Evolutionary conservation across 1,140 invertebrate genomes (phyloP).

Genomic region (Drosophila lacertosa): DNA sequence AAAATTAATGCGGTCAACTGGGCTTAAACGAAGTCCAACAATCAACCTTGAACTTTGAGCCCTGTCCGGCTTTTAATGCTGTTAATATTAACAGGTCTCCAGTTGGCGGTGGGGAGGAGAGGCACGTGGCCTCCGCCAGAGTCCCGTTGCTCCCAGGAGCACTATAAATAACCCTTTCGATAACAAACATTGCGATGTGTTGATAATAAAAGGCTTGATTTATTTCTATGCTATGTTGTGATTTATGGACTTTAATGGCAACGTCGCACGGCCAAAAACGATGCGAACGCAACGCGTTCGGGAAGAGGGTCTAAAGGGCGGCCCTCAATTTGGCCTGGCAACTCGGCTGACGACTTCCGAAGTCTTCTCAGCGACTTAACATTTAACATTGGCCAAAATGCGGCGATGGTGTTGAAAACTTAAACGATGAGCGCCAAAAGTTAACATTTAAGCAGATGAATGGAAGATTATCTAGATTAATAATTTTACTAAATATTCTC

Average conservation of each 20-base stretch:
- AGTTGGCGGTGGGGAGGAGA: too few species aligned
- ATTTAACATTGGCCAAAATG: conserved; percentile 47
- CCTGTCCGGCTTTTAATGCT: conserved; percentile 56
- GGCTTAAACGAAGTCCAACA: background rate
- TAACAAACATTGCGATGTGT: conserved; percentile 82
- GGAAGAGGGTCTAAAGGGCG: too few species aligned
- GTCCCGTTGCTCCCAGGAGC: conserved; percentile 59
- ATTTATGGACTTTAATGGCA: conserved; percentile 80
- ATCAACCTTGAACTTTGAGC: conserved; percentile 67
- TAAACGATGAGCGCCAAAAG: background rate
- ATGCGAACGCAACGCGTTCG: too few species aligned
- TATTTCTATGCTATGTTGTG: conserved; percentile 82
- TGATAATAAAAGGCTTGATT: conserved; percentile 83
- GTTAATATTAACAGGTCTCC: conserved; percentile 59
- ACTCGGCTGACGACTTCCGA: conserved; percentile 35
- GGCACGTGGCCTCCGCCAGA: conserved; percentile 16
- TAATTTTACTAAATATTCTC: too few species aligned
- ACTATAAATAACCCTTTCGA: conserved; percentile 82
- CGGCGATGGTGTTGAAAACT: background rate
- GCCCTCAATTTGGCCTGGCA: too few species aligned
- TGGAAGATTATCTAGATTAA: too few species aligned
- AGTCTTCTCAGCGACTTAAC: conserved; percentile 43
- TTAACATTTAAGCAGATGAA: background rate
- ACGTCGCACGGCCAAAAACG: conserved; percentile 22
- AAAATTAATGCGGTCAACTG: conserved; percentile 47